Percentiles rank a stretch among this genome's conserved stretches.
Evolutionary conservation across 2,888 invertebrate genomes (phyloP).

Genomic region (Leptodirus hochenwartii): DNA sequence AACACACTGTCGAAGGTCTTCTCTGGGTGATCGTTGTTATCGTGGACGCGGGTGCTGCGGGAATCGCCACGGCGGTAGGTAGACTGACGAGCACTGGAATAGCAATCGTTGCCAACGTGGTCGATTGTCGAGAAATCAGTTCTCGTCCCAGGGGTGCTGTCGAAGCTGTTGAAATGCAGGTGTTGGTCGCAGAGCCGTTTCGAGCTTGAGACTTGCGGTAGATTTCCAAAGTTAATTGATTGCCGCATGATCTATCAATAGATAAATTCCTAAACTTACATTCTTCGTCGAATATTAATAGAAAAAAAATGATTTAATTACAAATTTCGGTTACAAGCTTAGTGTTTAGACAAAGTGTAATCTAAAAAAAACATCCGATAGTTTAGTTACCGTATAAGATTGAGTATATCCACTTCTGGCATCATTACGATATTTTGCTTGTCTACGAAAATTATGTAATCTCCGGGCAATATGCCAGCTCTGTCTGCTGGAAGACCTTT

Average conservation of each 20-base stretch:
- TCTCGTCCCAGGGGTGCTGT: conserved; percentile 12
- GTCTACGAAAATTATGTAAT: conserved; percentile 77
- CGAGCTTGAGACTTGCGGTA: conserved; percentile 35
- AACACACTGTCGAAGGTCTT: conserved; percentile 52
- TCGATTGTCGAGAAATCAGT: conserved; percentile 13
- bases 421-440: conserved; percentile 72
- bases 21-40: conserved; percentile 20
- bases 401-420: conserved; percentile 51
- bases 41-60: conserved; percentile 9
- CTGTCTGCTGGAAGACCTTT: conserved; percentile 64
- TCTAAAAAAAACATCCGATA: neutral
- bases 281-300: neutral
- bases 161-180: too few species aligned
- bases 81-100: conserved; percentile 4
- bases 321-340: neutral
- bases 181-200: conserved; percentile 14
- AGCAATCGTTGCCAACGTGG: too few species aligned
- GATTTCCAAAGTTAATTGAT: conserved; percentile 49
- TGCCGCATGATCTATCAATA: conserved; percentile 46
- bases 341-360: neutral
- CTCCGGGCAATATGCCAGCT: conserved; percentile 67
- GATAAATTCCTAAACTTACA: neutral
- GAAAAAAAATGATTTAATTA: too few species aligned
- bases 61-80: neutral
- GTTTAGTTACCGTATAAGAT: conserved; percentile 32